A percentile compares a stretch with the other conserved stretches of the same genome.
phyloP scores from a whole-genome alignment of 2,888 invertebrate species.

The Cheilosia vernalis region DNA sequence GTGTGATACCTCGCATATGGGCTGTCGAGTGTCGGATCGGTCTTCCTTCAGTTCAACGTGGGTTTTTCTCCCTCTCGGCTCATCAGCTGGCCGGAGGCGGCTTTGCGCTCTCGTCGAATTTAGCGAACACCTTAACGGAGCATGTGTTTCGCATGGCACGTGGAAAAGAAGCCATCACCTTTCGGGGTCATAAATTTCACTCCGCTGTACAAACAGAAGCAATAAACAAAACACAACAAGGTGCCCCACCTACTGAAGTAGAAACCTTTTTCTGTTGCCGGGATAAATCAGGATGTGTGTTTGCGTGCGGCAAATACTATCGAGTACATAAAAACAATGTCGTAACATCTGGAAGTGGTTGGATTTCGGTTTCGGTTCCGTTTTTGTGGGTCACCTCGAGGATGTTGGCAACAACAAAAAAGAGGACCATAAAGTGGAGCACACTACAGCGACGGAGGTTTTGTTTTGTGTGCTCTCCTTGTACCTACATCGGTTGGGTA shows the following conservation, averaged over 20 bases:
- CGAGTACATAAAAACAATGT: conserved; percentile 21
- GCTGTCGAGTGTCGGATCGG: conserved; percentile 9
- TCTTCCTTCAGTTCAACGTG: conserved; percentile 1
- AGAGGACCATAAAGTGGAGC: conserved; percentile 9
- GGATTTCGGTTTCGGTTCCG: conserved; percentile 15
- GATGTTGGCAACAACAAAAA: neutral
- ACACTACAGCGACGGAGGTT: neutral
- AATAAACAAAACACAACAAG: conserved; percentile 7
- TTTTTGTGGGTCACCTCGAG: conserved; percentile 47
- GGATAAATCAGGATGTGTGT: conserved; percentile 49
- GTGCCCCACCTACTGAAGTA: neutral
- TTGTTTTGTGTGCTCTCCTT: conserved; percentile 3
- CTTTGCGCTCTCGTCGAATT: conserved; percentile 32
- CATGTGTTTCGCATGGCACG: conserved; percentile 59
- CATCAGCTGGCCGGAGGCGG: conserved; percentile 31
- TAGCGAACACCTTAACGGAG: conserved; percentile 28
- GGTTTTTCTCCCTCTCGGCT: conserved; percentile 24
- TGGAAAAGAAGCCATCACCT: conserved; percentile 48
- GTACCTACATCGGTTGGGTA: conserved; percentile 9
- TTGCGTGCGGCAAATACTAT: conserved; percentile 12
- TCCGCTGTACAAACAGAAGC: conserved; percentile 14
- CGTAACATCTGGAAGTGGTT: conserved; percentile 44
- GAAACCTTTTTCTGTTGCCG: neutral
- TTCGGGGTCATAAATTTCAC: conserved; percentile 52
- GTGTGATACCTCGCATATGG: conserved; percentile 38